Base-by-base conservation (phyloP, 2,888 invertebrate genomes). In the Calliopum simillimum region DNA sequence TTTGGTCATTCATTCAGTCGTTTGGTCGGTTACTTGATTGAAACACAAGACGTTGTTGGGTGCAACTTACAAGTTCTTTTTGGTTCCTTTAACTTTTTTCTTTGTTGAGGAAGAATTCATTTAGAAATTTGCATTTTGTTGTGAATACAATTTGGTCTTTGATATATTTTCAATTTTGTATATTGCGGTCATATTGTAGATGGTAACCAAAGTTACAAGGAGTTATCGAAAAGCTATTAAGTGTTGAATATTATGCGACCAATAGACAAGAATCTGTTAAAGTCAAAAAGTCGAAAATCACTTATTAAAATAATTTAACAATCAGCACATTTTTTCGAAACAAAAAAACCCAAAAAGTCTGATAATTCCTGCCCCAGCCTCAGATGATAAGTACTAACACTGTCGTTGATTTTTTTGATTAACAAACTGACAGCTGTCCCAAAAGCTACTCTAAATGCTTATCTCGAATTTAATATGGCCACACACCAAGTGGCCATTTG, bases 381-480 rank as follows among this genome's bases (percentile, higher is more conserved):
- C n/a, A n/a, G n/a, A 33, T 6, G 5, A 33, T 33, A n/a, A n/a
- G n/a, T n/a, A 33, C 8, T 33, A 33, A 33, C 33, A 8, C 33
- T 33, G 33, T 33, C 46, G 25, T 56, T 13, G 11, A 19, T 46
- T 46, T 61, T 59, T 13, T 46, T 61, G 46, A 61, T 21, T 44
- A 61, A 43, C 43, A 66, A 33, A 59, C 59, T 59, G 67, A 67
- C 67, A 67, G 47, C 67, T 67, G 59, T 67, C 49, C 67, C 8
- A 8, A 33, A 33, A 33, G 65, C 49, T 49, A 67, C 67, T 67
- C 58, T 43, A 67, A 67, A 70, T 70, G 58, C 70, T 65, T 70
- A 70, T 70, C 70, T 70, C 70, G 70, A 46, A 65, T 65, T 70
- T 65, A 65, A 65, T 70, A 65, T 65, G 65, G 51, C 67, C 46